phyloP scores from a whole-genome alignment of 2,113 vertebrate species.

The Australoheros scitulus region DNA sequence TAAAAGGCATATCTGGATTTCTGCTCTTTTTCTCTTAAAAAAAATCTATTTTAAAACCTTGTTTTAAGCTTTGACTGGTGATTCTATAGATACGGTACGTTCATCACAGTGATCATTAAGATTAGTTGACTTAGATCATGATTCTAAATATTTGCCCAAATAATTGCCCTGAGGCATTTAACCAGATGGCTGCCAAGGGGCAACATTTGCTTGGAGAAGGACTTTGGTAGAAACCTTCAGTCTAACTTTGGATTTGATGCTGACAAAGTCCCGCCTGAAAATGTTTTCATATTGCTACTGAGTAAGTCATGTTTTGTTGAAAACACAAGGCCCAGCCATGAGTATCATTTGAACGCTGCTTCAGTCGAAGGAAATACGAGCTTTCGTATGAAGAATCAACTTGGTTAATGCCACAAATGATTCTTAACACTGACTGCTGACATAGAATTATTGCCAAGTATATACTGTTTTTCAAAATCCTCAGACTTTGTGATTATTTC shows the following conservation, averaged over 20 bases:
- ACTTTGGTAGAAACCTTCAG: background rate
- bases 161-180: background rate
- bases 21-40: background rate
- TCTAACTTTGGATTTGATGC: background rate
- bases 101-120: background rate
- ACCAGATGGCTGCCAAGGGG: background rate
- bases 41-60: background rate
- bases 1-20: background rate
- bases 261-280: background rate
- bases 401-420: background rate
- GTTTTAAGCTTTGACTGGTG: background rate
- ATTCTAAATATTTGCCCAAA: background rate
- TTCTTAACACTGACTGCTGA: background rate
- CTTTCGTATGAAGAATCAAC: background rate
- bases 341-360: background rate
- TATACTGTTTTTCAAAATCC: background rate
- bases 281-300: background rate
- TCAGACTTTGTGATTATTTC: background rate
- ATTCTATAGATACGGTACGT: background rate
- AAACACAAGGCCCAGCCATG: background rate
- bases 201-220: background rate
- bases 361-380: background rate
- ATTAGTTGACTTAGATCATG: background rate
- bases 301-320: background rate
- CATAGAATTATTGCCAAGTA: background rate